These are phyloP conservation scores for Oncorhynchus tshawytscha DNA, from an alignment of 2,113 vertebrate species.

Conservation along the genomic window DNA sequence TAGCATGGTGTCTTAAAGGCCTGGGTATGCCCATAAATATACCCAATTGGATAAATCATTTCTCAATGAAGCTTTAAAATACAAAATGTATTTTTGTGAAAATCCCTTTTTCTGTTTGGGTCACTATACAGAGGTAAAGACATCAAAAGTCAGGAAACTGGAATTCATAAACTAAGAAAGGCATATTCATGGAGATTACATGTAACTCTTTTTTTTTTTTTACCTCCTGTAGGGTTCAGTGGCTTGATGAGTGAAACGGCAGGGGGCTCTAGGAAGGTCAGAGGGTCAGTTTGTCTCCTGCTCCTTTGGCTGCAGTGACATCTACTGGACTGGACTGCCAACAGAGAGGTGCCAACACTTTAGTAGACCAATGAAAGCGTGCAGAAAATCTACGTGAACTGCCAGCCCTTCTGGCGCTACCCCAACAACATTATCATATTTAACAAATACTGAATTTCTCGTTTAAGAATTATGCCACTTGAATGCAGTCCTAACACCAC, in stretches of 20 bases:
- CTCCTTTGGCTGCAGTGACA: slow-evolving; percentile 73
- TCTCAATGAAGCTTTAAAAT: too few species aligned
- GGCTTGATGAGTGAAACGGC: slow-evolving; percentile 27
- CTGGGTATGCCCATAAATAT: too few species aligned
- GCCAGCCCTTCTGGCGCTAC: too few species aligned
- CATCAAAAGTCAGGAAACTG: background rate
- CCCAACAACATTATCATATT: too few species aligned
- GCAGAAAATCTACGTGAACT: too few species aligned
- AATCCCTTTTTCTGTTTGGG: background rate
- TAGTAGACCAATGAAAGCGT: too few species aligned
- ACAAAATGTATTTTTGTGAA: too few species aligned
- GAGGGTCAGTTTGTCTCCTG: slow-evolving; percentile 53
- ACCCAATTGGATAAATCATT: too few species aligned
- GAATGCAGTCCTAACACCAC: too few species aligned
- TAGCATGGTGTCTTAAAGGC: too few species aligned
- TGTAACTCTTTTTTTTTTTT: slow-evolving; percentile 30
- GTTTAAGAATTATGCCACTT: too few species aligned
- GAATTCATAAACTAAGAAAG: slow-evolving; percentile 24
- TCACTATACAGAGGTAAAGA: background rate
- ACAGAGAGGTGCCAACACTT: background rate
- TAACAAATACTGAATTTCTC: too few species aligned
- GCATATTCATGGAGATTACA: slow-evolving; percentile 49
- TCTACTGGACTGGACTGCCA: slow-evolving; percentile 69
- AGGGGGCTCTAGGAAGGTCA: slow-evolving; percentile 34
- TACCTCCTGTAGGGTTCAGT: slow-evolving; percentile 29